Conservation (phyloP, 2,888 invertebrate species). For the Catocala fraxini region DNA sequence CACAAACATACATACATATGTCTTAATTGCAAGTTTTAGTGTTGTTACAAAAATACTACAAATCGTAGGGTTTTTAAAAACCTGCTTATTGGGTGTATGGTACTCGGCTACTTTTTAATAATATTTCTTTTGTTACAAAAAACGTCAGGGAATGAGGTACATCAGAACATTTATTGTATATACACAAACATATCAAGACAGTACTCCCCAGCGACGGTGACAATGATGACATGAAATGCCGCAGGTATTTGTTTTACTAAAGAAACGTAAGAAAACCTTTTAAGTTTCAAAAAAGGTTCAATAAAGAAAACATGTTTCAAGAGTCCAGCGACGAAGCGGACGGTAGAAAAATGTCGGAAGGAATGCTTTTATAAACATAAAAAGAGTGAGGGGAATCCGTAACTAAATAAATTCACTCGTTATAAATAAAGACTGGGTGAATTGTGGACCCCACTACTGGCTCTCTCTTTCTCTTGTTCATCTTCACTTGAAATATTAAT, state of each 20-base stretch:
- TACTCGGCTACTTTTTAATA: too few relatives aligned
- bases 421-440: slow-evolving; percentile 35
- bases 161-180: too few relatives aligned
- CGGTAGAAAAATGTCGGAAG: slow-evolving; percentile 36
- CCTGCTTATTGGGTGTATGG: too few relatives aligned
- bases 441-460: slow-evolving; percentile 32
- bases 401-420: slow-evolving; percentile 46
- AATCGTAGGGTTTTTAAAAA: too few relatives aligned
- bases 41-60: too few relatives aligned
- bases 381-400: slow-evolving; percentile 36
- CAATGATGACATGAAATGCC: slow-evolving; percentile 3
- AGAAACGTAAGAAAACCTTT: slow-evolving; percentile 12
- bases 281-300: slow-evolving; percentile 14
- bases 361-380: slow-evolving; percentile 45
- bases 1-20: too few relatives aligned
- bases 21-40: too few relatives aligned
- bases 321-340: slow-evolving; percentile 8
- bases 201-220: not conserved
- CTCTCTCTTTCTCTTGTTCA: not conserved
- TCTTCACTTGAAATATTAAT: too few relatives aligned
- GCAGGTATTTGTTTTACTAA: slow-evolving; percentile 14
- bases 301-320: slow-evolving; percentile 22
- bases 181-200: not conserved
- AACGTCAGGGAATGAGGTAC: too few relatives aligned
- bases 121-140: too few relatives aligned